Evolutionary conservation across 2,113 vertebrate species (phyloP), one percentile per base, ranked within the genome.

Genomic region (Cyphotilapia sp.): DNA sequence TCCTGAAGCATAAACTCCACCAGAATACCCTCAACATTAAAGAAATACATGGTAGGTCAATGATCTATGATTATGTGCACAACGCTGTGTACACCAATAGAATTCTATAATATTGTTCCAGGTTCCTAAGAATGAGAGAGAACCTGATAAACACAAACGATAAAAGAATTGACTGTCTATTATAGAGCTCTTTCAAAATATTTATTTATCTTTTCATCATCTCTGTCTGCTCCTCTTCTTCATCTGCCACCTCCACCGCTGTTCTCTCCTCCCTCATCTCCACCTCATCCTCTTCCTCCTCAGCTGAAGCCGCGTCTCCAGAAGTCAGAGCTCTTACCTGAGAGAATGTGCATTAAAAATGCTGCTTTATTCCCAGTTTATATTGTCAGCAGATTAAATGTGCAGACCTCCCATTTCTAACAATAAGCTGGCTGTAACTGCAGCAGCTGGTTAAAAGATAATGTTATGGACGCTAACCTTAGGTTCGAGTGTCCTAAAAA

Each of bases 1-100:
- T 99, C 95, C 96, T 99, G 69, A 99, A 99, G 88, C 98, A 99
- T 89, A 98, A 96, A 92, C 97, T 99, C 85, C 98, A 99, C 88
- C 97, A 98, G 90, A 99, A 98, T 90, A 95, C 97, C 1, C 97
- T 99, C 22, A 98, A 98, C 88, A 98, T 99, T 93, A 99, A 99
- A 91, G 99, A 99, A 94, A 99, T 99, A 87, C 96, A 99, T 2
- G 99, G 99, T 99, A 93, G 81, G 96, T 90, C n/a, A 24, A 57
- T 51, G 7, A 3, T 24, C 16, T 12, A 19, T 53, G 45, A 29
- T 85, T 57, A 56, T 31, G 6, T 16, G 7, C 42, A 4, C 19
- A 8, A 57, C 2, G 42, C 22, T 10, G 8, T 74, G 42, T 47
- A 74, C 14, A 17, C 40, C 40, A 76, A 27, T 29, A 29, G 1